Evolutionary conservation across 2,888 invertebrate genomes (phyloP).

Genomic region (Cabera pusaria): DNA sequence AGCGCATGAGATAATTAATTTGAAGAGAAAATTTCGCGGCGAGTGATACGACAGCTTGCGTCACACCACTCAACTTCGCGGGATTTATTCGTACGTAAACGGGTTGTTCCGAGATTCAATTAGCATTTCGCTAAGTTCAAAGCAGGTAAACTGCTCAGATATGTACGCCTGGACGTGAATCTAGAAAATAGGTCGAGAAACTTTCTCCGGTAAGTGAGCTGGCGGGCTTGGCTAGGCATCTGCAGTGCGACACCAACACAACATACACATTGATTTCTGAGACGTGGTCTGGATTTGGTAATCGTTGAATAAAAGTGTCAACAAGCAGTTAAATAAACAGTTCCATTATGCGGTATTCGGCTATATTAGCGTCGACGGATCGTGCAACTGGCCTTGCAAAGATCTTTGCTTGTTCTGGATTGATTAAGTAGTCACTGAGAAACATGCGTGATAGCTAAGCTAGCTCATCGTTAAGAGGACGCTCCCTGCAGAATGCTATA

Average conservation of each 20-base stretch:
- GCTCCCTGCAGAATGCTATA: no score
- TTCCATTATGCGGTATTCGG: no score
- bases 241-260: constrained; percentile 65
- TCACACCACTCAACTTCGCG: constrained; percentile 19
- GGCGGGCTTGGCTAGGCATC: constrained; percentile 50
- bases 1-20: constrained; percentile 26
- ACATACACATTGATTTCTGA: constrained; percentile 57
- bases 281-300: constrained; percentile 39
- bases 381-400: no score
- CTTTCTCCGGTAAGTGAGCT: constrained; percentile 52
- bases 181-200: constrained; percentile 49
- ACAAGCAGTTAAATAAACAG: no score
- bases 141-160: constrained; percentile 20
- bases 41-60: constrained; percentile 20
- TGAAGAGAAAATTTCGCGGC: constrained; percentile 25
- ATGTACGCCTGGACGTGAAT: constrained; percentile 32
- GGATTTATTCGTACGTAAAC: constrained; percentile 21
- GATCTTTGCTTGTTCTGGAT: no score
- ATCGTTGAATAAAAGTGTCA: no score
- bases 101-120: constrained; percentile 23
- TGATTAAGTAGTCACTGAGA: no score
- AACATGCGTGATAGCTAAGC: no score
- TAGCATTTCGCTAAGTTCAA: constrained; percentile 21
- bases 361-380: no score
- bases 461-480: no score